Base-by-base conservation (phyloP, 2,888 invertebrate species). In the Mythimna pallens region DNA sequence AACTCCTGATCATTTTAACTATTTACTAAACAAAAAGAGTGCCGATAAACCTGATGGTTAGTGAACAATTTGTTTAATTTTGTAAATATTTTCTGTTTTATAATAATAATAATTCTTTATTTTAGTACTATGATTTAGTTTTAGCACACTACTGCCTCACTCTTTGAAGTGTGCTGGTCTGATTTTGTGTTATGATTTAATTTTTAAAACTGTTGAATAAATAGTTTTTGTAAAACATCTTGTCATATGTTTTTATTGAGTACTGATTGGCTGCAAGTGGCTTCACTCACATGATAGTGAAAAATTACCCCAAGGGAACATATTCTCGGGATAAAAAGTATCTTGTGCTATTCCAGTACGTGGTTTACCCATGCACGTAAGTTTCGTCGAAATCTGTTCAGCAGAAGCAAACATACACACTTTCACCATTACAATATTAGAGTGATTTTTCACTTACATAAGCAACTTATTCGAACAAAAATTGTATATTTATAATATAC, bases 1-100 rank as follows among this genome's bases (percentile, higher is more conserved):
- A 83, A 94, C 95, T 20, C 95, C 95, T 43, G 93, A 94, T 85
- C 88, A 94, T 88, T 94, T 93, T 34, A 94, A 95, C 78, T 89
- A 92, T 79, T 89, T 96, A 86, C 65, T 94, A 10, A 85, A 86
- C 76, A 94, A 94, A 78, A 91, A 79, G 69, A 91, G 89, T 71
- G 68, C 74, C 6, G 63, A 80, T 36, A 83, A 84, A 66, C 84
- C 88, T 54, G 75, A 75, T 20, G 68, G 83, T 58, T 73, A 87
- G 4, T 65, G 57, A 79, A 61, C 10, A 20, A 50, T n/a, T 1
- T 14, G 14, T 54, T 36, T 25, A 22, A 52, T 62, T 34, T 30
- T 73, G 73, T 58, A 25, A 43, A 73, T 43, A 66, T 40, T 20
- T 47, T 47, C 20, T 47, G 47, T 59, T 50, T n/a, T n/a, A n/a